Evolutionary conservation across 1,140 invertebrate species (phyloP).

Genomic region (Atta colombica): DNA sequence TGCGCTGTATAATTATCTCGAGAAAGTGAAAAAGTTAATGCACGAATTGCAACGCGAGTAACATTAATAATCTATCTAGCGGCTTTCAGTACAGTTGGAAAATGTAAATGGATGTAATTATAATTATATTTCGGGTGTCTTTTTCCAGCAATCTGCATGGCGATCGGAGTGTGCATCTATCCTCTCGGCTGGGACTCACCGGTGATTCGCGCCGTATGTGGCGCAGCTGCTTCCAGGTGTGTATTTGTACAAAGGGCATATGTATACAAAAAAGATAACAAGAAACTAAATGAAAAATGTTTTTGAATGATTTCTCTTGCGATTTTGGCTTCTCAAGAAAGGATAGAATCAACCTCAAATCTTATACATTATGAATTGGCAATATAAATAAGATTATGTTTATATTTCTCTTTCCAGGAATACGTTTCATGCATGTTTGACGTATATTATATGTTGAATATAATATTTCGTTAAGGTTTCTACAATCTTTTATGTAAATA

Average conservation of each 20-base stretch:
- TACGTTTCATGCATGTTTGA: no score
- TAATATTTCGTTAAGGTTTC: no score
- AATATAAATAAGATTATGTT: no score
- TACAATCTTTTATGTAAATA: no score
- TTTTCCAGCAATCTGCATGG: slow-evolving; percentile 92
- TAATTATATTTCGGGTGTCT: slow-evolving; percentile 22
- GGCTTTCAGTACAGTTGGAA: not conserved
- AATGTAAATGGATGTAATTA: not conserved
- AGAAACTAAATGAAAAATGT: not conserved
- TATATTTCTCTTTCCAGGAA: no score
- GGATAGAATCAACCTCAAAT: not conserved
- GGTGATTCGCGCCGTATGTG: slow-evolving; percentile 94
- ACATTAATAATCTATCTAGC: not conserved
- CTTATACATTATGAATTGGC: no score
- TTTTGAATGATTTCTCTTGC: not conserved
- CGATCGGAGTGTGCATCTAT: slow-evolving; percentile 95
- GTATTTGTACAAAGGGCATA: not conserved
- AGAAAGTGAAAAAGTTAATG: not conserved
- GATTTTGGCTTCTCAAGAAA: not conserved
- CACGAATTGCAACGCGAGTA: not conserved
- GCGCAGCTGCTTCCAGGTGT: slow-evolving; percentile 91
- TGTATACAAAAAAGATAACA: not conserved
- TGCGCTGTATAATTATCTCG: not conserved
- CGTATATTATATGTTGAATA: no score
- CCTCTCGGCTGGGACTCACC: slow-evolving; percentile 97